Evolutionary conservation across 2,797 vertebrate species (phyloP).

Genomic region (Acanthiza pusilla): DNA sequence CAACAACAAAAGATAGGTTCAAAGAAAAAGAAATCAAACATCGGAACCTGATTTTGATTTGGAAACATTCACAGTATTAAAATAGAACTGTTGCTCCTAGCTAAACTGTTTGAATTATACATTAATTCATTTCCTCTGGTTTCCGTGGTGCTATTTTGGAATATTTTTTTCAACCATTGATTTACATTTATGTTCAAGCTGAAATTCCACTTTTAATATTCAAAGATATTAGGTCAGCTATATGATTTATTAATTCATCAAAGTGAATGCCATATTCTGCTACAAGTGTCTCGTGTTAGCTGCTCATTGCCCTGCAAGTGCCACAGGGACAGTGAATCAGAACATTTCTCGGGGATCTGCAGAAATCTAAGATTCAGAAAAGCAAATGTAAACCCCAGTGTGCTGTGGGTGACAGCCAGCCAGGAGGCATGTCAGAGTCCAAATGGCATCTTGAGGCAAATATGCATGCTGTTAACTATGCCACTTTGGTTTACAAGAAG

Average conservation of each 20-base stretch:
- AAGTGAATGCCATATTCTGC: not conserved
- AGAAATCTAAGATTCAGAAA: not conserved
- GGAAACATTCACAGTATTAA: conserved; percentile 3
- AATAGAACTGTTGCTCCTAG: conserved; percentile 41
- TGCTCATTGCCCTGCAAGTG: not conserved
- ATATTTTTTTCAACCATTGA: not conserved
- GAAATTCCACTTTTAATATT: not conserved
- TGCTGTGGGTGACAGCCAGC: not conserved
- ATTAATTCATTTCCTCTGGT: conserved; percentile 27
- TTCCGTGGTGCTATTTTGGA: not conserved
- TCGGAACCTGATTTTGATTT: conserved; percentile 16
- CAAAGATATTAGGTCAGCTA: not conserved
- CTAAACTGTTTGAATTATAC: conserved; percentile 30
- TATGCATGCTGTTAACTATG: not conserved
- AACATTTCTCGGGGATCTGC: not conserved
- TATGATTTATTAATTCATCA: not conserved
- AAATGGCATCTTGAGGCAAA: not conserved
- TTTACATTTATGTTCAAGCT: not conserved
- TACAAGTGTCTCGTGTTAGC: not conserved
- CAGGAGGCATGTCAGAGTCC: not conserved
- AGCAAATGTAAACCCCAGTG: not conserved
- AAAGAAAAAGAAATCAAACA: not conserved
- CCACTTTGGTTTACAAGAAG: not conserved
- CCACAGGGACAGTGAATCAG: not conserved
- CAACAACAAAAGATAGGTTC: not conserved